Base-by-base conservation (phyloP, 2,888 invertebrate genomes). In the Platycheirus albimanus region DNA sequence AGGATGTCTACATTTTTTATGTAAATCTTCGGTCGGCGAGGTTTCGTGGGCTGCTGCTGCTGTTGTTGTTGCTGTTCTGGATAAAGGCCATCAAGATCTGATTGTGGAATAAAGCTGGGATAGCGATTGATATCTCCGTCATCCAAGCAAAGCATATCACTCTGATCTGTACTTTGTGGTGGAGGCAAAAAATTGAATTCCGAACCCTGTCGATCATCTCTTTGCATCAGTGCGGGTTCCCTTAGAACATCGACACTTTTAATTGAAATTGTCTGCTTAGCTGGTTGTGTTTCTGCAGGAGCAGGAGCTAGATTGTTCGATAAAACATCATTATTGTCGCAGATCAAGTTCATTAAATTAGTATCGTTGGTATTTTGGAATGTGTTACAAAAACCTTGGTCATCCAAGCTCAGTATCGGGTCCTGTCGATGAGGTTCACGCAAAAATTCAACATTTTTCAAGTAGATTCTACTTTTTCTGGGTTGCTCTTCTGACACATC, bases 1-100 rank as follows among this genome's bases (percentile, higher is more conserved):
- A 90, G 66, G 2, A 90, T 90, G 51, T 91, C 90, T 13, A 91
- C 90, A 76, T 90, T 91, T 78, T 90, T 89, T 5, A 91, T 90
- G 72, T 90, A 91, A 72, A 91, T 91, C 85, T 91, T 91, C 1
- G 90, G 90, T 17, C 87, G 87, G 11, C 87, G 86, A 3, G 87
- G 87, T 76, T 88, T 89, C 3, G 87, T 87, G 8, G 58, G 81
- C 8, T 64, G 7, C 41, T 70, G 63, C 20, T 2, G 33, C 7
- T 63, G 24, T 6, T 17, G 38, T 11, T 49, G 33, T 11, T 41
- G 20, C 10, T 36, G 54, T 11, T 71, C 47, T 2, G 30, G 19
- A 5, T 61, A 80, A 7, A 80, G 15, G 3, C 58, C 54, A 7
- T 38, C 7, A 8, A 80, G 24, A n/a, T 76, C 83, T 3, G 75